Evolutionary conservation across 2,888 invertebrate species (phyloP).

Genomic region (Cremastobaeus sp.): DNA sequence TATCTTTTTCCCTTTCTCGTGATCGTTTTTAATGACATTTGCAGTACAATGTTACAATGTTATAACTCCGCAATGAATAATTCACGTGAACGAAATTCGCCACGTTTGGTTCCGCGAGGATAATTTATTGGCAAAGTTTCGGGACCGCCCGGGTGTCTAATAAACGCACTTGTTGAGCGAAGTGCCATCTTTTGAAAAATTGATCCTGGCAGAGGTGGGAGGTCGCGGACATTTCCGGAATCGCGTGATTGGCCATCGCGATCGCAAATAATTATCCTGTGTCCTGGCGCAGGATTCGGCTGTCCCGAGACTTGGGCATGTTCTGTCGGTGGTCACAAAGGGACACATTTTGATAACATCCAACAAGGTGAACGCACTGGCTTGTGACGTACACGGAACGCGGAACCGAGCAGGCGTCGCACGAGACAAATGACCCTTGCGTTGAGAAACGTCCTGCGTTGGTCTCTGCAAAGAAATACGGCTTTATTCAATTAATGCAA

Average conservation of each 20-base stretch:
- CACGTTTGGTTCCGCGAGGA: constrained; percentile 9
- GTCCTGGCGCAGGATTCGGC: too few relatives aligned
- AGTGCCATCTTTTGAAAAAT: too few relatives aligned
- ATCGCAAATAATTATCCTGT: too few relatives aligned
- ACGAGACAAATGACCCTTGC: constrained; percentile 74
- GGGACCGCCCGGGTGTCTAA: neutral
- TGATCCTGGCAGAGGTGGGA: too few relatives aligned
- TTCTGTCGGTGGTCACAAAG: constrained; percentile 39
- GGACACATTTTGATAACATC: constrained; percentile 68
- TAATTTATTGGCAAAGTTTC: constrained; percentile 19
- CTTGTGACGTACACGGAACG: constrained; percentile 75
- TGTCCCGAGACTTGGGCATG: too few relatives aligned
- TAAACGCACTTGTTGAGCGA: constrained; percentile 30
- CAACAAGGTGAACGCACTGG: constrained; percentile 76
- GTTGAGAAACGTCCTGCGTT: constrained; percentile 48
- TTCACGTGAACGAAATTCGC: constrained; percentile 9
- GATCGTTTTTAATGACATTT: too few relatives aligned
- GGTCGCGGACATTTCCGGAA: too few relatives aligned
- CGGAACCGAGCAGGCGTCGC: constrained; percentile 73
- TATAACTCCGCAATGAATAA: constrained; percentile 4
- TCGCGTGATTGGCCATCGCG: too few relatives aligned
- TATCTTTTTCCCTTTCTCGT: too few relatives aligned
- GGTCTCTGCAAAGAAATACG: constrained; percentile 44
- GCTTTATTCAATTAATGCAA: constrained; percentile 54
- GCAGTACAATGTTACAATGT: neutral